These are phyloP conservation scores for Entomyzon cyanotis DNA, from an alignment of 2,113 vertebrate species.

Conservation along the genomic window DNA sequence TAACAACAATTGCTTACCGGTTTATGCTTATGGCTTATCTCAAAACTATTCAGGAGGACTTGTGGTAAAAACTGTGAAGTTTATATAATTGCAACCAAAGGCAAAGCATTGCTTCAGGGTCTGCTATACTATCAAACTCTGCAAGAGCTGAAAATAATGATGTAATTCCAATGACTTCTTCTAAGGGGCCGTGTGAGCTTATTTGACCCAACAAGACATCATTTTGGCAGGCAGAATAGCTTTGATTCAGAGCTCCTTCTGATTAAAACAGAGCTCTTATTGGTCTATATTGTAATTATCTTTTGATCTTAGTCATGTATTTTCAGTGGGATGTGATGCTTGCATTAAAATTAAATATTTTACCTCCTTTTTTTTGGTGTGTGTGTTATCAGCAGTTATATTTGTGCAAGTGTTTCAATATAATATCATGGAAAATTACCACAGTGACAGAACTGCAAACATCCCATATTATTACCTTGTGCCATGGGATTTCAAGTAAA, in stretches of 20 bases:
- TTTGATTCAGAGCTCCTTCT: neutral
- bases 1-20: neutral
- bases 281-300: neutral
- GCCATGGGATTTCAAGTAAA: constrained; percentile 27
- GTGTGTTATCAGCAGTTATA: neutral
- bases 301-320: neutral
- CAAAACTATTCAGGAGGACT: neutral
- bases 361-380: neutral
- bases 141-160: constrained; percentile 2
- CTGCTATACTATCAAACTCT: neutral
- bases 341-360: neutral
- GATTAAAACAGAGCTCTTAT: neutral
- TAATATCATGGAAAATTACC: constrained; percentile 1
- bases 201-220: neutral
- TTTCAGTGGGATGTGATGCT: constrained; percentile 14
- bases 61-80: constrained; percentile 6
- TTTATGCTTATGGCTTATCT: constrained; percentile 39
- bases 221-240: neutral
- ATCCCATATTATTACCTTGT: neutral
- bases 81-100: constrained; percentile 20
- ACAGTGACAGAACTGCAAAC: neutral
- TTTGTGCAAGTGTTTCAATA: neutral
- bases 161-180: neutral
- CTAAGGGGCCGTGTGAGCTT: neutral
- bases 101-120: constrained; percentile 11